phyloP scores from a whole-genome alignment of 2,797 vertebrate genomes.

The Prunella strophiata region DNA sequence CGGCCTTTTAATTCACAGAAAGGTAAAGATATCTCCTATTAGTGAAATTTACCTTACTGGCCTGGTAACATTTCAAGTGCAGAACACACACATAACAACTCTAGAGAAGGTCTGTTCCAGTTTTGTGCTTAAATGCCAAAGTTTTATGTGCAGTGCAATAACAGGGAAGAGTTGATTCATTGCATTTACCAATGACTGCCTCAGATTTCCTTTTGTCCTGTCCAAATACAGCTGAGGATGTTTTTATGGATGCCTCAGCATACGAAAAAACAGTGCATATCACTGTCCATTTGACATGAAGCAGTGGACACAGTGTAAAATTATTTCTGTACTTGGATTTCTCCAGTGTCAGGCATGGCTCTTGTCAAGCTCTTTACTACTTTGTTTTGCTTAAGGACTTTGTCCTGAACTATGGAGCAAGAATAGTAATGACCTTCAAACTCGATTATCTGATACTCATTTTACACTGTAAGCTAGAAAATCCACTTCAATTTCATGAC shows the following conservation, averaged over 20 bases:
- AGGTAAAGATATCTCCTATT: neutral
- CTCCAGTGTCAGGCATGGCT: neutral
- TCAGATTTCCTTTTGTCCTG: neutral
- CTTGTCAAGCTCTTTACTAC: slow-evolving; percentile 16
- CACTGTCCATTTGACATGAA: neutral
- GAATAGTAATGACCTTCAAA: slow-evolving; percentile 13
- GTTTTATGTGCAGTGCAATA: neutral
- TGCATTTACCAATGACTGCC: neutral
- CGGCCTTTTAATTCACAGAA: neutral
- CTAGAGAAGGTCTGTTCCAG: neutral
- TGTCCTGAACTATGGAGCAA: neutral
- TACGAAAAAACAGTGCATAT: neutral
- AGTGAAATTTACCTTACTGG: neutral
- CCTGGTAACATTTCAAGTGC: neutral
- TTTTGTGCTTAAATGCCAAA: neutral
- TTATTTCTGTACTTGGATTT: neutral
- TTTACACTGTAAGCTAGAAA: slow-evolving; percentile 2
- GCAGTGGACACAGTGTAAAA: neutral
- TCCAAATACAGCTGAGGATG: neutral
- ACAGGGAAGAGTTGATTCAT: neutral
- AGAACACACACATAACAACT: neutral
- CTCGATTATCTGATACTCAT: neutral
- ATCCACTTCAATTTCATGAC: neutral
- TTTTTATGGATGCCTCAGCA: neutral
- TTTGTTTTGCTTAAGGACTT: slow-evolving; percentile 34